These are phyloP conservation scores for Tachuris rubrigastra DNA, from an alignment of 2,113 vertebrate species.

Conservation along the genomic window DNA sequence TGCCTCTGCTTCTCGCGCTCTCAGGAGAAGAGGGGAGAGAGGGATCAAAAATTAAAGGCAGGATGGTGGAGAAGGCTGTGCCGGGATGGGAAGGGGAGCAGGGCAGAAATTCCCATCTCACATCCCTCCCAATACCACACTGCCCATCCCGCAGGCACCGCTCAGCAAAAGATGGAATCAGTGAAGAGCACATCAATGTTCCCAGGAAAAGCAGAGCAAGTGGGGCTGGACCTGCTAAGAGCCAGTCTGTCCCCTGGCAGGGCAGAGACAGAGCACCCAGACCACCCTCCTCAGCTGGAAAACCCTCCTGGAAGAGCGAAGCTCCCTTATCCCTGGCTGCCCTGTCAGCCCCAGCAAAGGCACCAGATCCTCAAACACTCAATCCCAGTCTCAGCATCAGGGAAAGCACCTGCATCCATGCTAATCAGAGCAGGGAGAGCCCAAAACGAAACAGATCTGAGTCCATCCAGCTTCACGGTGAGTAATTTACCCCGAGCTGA, in stretches of 20 bases:
- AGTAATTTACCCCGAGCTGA: not conserved
- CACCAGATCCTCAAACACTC: not conserved
- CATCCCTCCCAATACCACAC: fast-evolving
- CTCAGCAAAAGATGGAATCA: not conserved
- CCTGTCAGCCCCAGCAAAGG: not conserved
- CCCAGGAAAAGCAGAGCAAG: not conserved
- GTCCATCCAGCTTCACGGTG: not conserved
- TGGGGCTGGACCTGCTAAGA: not conserved
- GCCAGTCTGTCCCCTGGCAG: not conserved
- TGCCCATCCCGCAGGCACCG: fast-evolving
- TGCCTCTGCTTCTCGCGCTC: conserved; percentile 38
- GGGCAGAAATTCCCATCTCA: not conserved
- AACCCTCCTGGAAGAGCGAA: not conserved
- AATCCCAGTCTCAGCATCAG: fast-evolving
- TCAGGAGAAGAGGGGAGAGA: not conserved
- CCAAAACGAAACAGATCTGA: not conserved
- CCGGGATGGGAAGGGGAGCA: not conserved
- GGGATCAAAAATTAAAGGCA: not conserved
- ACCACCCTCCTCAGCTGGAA: not conserved
- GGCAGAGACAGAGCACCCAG: not conserved
- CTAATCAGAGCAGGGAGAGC: not conserved
- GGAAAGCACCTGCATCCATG: not conserved
- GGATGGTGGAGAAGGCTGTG: not conserved
- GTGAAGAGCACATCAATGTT: fast-evolving
- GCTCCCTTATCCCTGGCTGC: not conserved